Percentiles rank a stretch among this genome's conserved stretches.
Conservation (phyloP, 2,113 vertebrate species). For the Xiphophorus couchianus region DNA sequence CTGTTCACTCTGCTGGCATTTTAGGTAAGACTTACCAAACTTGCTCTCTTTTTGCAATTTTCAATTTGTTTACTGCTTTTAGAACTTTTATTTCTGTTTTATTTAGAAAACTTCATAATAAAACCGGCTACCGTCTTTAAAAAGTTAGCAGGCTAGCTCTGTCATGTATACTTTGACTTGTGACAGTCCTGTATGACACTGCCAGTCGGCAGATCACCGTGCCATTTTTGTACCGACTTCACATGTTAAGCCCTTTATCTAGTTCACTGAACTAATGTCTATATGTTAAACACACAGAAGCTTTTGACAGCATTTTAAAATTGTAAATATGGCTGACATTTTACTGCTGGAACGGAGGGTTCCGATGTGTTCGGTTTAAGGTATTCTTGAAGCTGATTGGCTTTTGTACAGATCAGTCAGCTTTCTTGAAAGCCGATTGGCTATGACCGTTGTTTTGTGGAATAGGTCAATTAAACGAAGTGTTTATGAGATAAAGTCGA, state of each 20-base stretch:
- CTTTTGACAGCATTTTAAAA: constrained; percentile 64
- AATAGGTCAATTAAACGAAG: constrained; percentile 28
- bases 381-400: constrained; percentile 61
- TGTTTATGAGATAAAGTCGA: constrained; percentile 53
- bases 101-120: constrained; percentile 28
- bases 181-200: constrained; percentile 7
- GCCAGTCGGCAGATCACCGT: background rate
- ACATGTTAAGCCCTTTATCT: background rate
- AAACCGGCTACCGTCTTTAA: constrained; percentile 19
- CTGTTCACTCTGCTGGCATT: constrained; percentile 48
- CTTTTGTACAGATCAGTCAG: constrained; percentile 41
- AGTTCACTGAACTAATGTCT: background rate
- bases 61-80: background rate
- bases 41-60: background rate
- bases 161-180: constrained; percentile 13
- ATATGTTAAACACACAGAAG: constrained; percentile 2
- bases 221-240: background rate
- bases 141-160: constrained; percentile 63
- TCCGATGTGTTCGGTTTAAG: constrained; percentile 43
- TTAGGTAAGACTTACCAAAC: constrained; percentile 61
- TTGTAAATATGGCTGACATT: constrained; percentile 85
- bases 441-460: constrained; percentile 22
- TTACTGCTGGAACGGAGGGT: constrained; percentile 74
- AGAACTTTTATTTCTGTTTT: background rate
- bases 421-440: constrained; percentile 65